Evolutionary conservation across 2,888 invertebrate genomes (phyloP).

Genomic region (Morpho helenor): DNA sequence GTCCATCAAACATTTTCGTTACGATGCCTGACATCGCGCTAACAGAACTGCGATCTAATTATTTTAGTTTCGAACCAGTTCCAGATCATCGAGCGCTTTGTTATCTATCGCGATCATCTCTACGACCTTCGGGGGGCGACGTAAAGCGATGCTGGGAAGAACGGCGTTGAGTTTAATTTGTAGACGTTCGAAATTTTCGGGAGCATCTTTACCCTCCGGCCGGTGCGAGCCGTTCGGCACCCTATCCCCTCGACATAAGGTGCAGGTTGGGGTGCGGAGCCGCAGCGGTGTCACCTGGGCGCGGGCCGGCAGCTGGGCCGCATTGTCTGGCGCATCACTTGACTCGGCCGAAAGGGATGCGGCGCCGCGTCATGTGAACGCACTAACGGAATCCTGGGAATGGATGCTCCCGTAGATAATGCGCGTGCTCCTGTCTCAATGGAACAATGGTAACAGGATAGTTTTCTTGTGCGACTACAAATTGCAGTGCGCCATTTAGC

Average conservation of each 20-base stretch:
- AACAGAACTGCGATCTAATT: conserved; percentile 31
- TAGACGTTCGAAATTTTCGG: conserved; percentile 34
- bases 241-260: conserved; percentile 27
- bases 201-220: conserved; percentile 33
- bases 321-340: conserved; percentile 69
- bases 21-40: background rate
- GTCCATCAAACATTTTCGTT: too few species aligned
- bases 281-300: conserved; percentile 59
- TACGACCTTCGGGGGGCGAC: conserved; percentile 31
- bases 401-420: conserved; percentile 54
- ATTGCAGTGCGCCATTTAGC: background rate
- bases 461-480: conserved; percentile 8
- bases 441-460: conserved; percentile 61
- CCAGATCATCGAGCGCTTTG: conserved; percentile 68
- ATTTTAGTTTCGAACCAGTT: conserved; percentile 65
- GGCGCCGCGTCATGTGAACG: conserved; percentile 53
- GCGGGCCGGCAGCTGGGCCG: conserved; percentile 50
- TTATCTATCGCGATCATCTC: conserved; percentile 60
- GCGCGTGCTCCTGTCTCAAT: conserved; percentile 27
- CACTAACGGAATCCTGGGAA: conserved; percentile 63
- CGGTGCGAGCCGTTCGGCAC: background rate
- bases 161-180: conserved; percentile 45
- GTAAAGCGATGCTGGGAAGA: conserved; percentile 41
- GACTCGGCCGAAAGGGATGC: conserved; percentile 75
- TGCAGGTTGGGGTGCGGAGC: conserved; percentile 31